phyloP scores from a whole-genome alignment of 2,113 vertebrate species.

The Erythrocebus patas region DNA sequence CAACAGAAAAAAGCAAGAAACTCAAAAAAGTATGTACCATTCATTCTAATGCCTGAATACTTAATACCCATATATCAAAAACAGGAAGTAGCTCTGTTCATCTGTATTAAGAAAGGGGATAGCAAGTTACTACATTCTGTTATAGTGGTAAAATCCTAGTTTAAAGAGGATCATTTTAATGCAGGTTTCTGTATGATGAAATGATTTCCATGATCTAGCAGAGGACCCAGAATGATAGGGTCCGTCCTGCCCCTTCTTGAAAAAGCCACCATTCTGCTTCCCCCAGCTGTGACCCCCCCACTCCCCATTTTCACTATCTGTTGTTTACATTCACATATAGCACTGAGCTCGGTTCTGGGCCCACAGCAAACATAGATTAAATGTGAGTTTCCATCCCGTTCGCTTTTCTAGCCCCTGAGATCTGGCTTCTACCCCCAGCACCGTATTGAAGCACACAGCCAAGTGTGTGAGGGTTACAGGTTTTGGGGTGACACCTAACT shows the following conservation, averaged over 20 bases:
- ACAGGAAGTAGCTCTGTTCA: conserved; percentile 63
- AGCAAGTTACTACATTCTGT: conserved; percentile 28
- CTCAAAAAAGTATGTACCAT: conserved; percentile 64
- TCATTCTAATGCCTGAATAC: conserved; percentile 51
- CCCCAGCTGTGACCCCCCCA: accelerated
- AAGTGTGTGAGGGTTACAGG: neutral
- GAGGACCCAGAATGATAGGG: neutral
- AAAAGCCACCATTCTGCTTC: neutral
- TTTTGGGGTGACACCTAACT: neutral
- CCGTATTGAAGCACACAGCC: accelerated
- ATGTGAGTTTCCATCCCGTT: neutral
- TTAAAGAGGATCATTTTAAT: neutral
- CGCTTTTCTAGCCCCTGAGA: accelerated
- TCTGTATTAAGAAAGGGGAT: conserved; percentile 56
- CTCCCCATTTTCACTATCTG: accelerated
- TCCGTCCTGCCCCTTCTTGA: neutral
- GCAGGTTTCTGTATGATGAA: neutral
- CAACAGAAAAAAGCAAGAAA: conserved; percentile 68
- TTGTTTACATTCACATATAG: too few species aligned
- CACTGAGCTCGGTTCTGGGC: neutral
- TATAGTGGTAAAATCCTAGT: neutral
- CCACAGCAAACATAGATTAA: neutral
- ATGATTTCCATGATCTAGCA: neutral
- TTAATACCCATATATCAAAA: conserved; percentile 56
- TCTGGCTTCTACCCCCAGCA: neutral